Evolutionary conservation across 2,113 vertebrate genomes (phyloP), one percentile per base, ranked within the genome.

Genomic region (Epinephelus lanceolatus): DNA sequence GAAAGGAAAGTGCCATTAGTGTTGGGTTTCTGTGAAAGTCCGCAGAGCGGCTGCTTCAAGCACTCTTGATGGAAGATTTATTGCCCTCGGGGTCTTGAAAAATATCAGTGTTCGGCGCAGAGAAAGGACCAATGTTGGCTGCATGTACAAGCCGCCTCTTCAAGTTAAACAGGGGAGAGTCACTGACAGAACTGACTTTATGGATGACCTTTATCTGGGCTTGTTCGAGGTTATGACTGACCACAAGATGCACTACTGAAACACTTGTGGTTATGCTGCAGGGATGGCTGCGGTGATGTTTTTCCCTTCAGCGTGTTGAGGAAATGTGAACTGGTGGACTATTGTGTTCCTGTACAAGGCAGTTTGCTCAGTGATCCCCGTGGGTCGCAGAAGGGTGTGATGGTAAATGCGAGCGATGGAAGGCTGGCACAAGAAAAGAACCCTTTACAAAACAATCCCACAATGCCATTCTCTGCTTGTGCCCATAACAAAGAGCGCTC

Each of bases 381-480:
- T 86, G 83, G 80, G 81, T 63, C 21, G 52, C 76, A 78, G 78
- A 51, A 45, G 80, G 68, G 66, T 53, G 87, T 30, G 40, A 71
- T 33, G 86, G 74, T 86, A 69, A 80, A 84, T 68, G 42, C 49
- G 78, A 84, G 77, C 85, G 55, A 85, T 81, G 86, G 86, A 88
- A 81, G 91, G 78, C 91, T 94, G 93, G 94, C 91, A 94, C 94
- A 76, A 84, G 69, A 81, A 47, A 86, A 87, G 78, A 82, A 77
- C 66, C 66, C 59, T 77, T 77, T 65, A 76, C 60, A 67, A 79
- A 87, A 55, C 82, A 62, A 6, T 89, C 92, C 88, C 89, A 92
- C 81, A 92, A 89, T 93, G 91, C 87, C 82, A 42, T 70, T 84
- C 88, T 92, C 61, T 78, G 78, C 75, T 59, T 42, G 65, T 5